Conservation (phyloP, 2,797 vertebrate genomes). For the Avahi laniger region DNA sequence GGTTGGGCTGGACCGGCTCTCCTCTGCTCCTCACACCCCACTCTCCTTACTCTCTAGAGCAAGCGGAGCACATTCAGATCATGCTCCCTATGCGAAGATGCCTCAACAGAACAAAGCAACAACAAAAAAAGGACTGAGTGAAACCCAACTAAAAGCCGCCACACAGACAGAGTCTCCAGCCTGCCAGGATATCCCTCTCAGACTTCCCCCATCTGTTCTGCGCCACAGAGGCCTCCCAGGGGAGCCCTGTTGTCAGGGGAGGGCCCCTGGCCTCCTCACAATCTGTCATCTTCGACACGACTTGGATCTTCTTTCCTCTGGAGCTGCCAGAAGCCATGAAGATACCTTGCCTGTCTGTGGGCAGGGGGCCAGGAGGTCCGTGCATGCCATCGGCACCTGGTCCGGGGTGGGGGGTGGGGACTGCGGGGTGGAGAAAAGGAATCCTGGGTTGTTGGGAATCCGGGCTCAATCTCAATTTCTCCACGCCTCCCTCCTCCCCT, state of each 20-base stretch:
- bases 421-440: neutral
- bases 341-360: neutral
- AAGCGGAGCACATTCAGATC: neutral
- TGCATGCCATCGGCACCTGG: neutral
- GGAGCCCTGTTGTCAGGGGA: conserved; percentile 43
- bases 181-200: conserved; percentile 49
- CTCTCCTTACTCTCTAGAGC: neutral
- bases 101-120: neutral
- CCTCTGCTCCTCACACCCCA: too few relatives aligned
- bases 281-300: conserved; percentile 66
- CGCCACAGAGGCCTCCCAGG: conserved; percentile 22
- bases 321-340: conserved; percentile 36
- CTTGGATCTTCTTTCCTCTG: conserved; percentile 50
- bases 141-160: conserved; percentile 9
- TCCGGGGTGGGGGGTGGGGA: accelerated
- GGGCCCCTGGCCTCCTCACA: conserved; percentile 42
- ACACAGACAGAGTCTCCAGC: neutral
- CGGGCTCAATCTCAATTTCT: neutral
- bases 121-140: neutral
- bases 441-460: neutral
- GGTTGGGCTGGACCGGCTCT: neutral
- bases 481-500: neutral
- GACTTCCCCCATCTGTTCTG: conserved; percentile 57
- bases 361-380: neutral
- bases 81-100: neutral